These are phyloP conservation scores for Drosophila cognata DNA, from an alignment of 2,888 invertebrate species.

Conservation along the genomic window DNA sequence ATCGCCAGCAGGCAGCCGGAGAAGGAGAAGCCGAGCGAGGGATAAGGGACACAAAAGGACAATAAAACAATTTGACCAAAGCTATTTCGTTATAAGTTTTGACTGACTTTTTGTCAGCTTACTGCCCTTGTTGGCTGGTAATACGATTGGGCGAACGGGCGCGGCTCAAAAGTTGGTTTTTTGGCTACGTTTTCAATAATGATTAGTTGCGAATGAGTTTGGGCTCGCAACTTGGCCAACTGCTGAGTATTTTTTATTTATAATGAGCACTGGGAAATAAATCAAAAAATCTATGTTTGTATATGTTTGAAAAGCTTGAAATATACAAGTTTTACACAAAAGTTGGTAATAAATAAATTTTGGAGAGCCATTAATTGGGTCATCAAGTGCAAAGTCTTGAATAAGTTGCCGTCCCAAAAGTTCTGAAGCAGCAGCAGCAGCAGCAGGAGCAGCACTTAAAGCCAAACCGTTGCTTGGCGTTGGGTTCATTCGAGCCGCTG, in stretches of 20 bases:
- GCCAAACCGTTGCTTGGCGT: conserved; percentile 10
- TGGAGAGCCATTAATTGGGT: conserved; percentile 67
- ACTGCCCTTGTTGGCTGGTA: conserved; percentile 17
- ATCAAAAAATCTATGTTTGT: conserved; percentile 9
- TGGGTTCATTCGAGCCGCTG: conserved; percentile 42
- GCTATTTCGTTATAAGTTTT: conserved; percentile 70
- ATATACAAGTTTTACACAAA: conserved; percentile 48
- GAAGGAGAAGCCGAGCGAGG: background rate
- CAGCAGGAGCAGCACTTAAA: conserved; percentile 38
- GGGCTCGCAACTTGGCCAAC: conserved; percentile 15
- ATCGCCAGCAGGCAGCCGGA: conserved; percentile 2
- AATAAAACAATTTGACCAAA: conserved; percentile 70
- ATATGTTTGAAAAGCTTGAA: conserved; percentile 14
- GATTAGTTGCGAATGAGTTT: conserved; percentile 59
- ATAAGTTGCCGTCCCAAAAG: conserved; percentile 42
- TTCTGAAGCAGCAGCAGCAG: conserved; percentile 19
- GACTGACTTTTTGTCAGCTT: conserved; percentile 45
- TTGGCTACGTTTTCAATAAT: conserved; percentile 68
- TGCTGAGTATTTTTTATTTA: conserved; percentile 22
- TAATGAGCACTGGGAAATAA: conserved; percentile 14
- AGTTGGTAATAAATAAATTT: conserved; percentile 58
- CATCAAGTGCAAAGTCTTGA: conserved; percentile 54
- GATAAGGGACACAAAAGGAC: conserved; percentile 32
- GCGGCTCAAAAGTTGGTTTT: conserved; percentile 54
- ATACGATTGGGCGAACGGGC: conserved; percentile 26